These are phyloP conservation scores for Porphyrio hochstetteri DNA, from an alignment of 2,113 vertebrate species.

Conservation along the genomic window DNA sequence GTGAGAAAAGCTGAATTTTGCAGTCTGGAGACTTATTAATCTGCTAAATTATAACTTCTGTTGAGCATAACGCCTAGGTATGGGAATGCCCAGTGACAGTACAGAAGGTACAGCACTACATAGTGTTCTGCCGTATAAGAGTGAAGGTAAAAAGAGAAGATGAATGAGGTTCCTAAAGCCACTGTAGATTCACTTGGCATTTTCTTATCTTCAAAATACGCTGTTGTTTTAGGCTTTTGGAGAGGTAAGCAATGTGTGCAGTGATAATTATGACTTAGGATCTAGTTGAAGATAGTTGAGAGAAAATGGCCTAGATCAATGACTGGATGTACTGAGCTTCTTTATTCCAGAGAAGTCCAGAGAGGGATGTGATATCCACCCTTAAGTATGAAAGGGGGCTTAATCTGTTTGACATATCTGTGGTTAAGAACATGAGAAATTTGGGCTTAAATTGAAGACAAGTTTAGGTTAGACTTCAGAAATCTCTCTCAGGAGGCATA, in stretches of 20 bases:
- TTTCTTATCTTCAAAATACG: background rate
- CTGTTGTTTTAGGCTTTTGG: background rate
- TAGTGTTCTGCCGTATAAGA: accelerated
- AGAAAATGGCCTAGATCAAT: background rate
- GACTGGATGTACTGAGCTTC: background rate
- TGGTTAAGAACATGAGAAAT: background rate
- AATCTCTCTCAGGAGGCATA: background rate
- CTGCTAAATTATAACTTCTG: background rate
- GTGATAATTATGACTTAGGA: background rate
- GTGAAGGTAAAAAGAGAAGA: background rate
- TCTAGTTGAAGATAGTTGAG: background rate
- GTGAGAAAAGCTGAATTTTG: background rate
- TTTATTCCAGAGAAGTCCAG: background rate
- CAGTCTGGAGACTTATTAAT: background rate
- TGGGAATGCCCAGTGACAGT: background rate
- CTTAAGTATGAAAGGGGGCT: background rate
- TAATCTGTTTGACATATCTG: background rate
- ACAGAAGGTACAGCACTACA: background rate
- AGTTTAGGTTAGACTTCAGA: background rate
- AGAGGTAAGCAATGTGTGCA: background rate
- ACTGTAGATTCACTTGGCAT: background rate
- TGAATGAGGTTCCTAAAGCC: background rate
- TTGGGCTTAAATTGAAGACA: background rate
- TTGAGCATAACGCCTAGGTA: background rate
- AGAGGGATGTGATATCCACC: background rate